Conservation (phyloP, 2,888 invertebrate species). For the Chymomyza amoena region DNA sequence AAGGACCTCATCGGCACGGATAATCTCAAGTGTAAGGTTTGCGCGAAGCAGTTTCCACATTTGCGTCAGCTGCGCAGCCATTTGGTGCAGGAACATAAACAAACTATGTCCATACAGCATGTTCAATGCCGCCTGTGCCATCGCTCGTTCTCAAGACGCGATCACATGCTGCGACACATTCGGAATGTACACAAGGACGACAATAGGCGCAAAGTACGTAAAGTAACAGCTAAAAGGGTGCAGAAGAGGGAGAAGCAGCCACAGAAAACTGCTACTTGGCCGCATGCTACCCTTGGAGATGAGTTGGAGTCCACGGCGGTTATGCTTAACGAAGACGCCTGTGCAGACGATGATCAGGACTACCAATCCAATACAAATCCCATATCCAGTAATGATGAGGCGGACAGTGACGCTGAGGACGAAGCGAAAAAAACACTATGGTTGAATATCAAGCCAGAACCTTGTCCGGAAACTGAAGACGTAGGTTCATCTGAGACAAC, state of each 20-base stretch:
- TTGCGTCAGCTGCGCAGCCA: conserved; percentile 79
- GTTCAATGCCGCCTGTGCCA: conserved; percentile 78
- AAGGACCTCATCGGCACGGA: conserved; percentile 29
- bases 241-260: conserved; percentile 11
- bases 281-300: conserved; percentile 46
- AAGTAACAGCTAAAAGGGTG: neutral
- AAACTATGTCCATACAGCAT: conserved; percentile 37
- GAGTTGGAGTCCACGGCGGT: conserved; percentile 53
- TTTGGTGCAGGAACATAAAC: conserved; percentile 57
- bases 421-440: conserved; percentile 53
- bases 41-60: conserved; percentile 78
- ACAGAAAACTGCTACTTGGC: conserved; percentile 21
- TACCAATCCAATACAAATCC: conserved; percentile 64
- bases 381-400: conserved; percentile 73
- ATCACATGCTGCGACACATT: conserved; percentile 80
- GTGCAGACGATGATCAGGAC: conserved; percentile 37
- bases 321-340: conserved; percentile 43
- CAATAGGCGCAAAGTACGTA: neutral
- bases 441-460: conserved; percentile 61
- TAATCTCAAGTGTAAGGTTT: conserved; percentile 76
- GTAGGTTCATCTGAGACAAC: conserved; percentile 15
- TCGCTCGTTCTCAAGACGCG: conserved; percentile 79
- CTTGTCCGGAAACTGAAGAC: conserved; percentile 31
- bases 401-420: conserved; percentile 44
- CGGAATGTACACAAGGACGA: conserved; percentile 75